Percentiles rank a stretch among this genome's conserved stretches.
These are phyloP conservation scores for Arctopsyche grandis DNA, from an alignment of 1,140 invertebrate genomes.

Conservation along the genomic window DNA sequence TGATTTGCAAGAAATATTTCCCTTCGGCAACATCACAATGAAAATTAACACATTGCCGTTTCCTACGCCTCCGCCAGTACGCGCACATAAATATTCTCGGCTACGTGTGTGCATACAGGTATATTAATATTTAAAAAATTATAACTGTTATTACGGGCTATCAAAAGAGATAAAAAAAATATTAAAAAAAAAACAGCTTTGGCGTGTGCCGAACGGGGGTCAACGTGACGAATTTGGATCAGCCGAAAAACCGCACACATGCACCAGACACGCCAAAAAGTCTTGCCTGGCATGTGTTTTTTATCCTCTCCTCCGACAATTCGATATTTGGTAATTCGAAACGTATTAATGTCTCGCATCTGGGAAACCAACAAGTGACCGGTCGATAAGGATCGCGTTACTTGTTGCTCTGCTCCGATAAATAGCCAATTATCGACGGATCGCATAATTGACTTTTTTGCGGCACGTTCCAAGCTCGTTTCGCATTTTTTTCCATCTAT, in stretches of 20 bases:
- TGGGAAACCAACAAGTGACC: conserved; percentile 5
- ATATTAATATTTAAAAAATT: neutral
- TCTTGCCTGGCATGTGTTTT: neutral
- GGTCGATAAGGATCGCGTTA: conserved; percentile 28
- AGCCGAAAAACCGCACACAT: neutral
- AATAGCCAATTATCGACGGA: conserved; percentile 31
- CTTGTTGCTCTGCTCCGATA: neutral
- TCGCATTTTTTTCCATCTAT: too few relatives aligned
- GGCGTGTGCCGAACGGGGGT: conserved; percentile 16
- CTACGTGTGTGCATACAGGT: too few relatives aligned
- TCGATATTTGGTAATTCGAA: conserved; percentile 20
- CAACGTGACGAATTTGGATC: conserved; percentile 27
- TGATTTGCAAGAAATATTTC: too few relatives aligned
- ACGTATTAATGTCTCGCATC: conserved; percentile 28
- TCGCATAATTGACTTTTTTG: conserved; percentile 29
- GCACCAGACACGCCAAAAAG: neutral
- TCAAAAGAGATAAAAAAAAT: neutral
- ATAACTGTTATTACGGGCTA: neutral
- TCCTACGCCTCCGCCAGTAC: too few relatives aligned
- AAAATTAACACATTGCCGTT: too few relatives aligned
- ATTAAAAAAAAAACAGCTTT: neutral
- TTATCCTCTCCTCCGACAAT: neutral
- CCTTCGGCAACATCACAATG: too few relatives aligned
- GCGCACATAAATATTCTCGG: too few relatives aligned
- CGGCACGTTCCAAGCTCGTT: too few relatives aligned